Conservation (phyloP, 2,888 invertebrate genomes). For the Tinea semifulvella region DNA sequence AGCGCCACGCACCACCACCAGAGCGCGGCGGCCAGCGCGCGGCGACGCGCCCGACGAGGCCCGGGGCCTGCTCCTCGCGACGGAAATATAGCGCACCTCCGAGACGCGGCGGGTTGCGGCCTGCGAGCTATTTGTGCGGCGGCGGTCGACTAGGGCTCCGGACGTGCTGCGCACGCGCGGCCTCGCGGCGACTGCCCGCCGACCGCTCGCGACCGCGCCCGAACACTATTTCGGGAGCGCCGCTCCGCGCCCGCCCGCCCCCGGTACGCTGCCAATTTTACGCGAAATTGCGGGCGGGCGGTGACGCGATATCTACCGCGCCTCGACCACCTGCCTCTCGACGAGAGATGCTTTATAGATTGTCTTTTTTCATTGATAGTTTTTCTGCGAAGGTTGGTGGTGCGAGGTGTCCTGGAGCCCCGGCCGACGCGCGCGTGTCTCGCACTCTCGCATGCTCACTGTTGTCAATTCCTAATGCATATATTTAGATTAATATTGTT, state of each 20-base stretch:
- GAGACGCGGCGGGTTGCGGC: conserved; percentile 62
- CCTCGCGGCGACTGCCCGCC: conserved; percentile 63
- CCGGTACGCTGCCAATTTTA: conserved; percentile 64
- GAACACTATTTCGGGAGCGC: conserved; percentile 66
- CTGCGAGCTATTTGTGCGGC: conserved; percentile 42
- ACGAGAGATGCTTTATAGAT: conserved; percentile 25
- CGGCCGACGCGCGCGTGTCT: conserved; percentile 60
- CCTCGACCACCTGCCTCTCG: conserved; percentile 16
- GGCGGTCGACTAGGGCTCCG: conserved; percentile 46
- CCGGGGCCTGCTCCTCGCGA: conserved; percentile 64
- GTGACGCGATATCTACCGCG: conserved; percentile 62
- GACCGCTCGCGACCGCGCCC: conserved; percentile 59
- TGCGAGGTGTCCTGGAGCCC: too few species aligned
- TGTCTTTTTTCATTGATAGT: conserved; percentile 36
- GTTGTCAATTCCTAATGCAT: conserved; percentile 66
- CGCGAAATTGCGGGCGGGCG: conserved; percentile 67
- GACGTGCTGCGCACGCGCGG: conserved; percentile 64
- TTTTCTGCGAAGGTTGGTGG: conserved; percentile 30
- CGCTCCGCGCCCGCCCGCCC: conserved; percentile 61
- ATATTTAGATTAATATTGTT: conserved; percentile 42
- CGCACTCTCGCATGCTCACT: conserved; percentile 63
- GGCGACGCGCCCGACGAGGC: conserved; percentile 50
- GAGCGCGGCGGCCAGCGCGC: conserved; percentile 61
- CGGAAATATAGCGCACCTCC: conserved; percentile 65
- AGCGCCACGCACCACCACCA: conserved; percentile 65